Evolutionary conservation across 1,140 invertebrate species (phyloP), one percentile per base, ranked within the genome.

Genomic region (Carcinoscorpius rotundicauda): DNA sequence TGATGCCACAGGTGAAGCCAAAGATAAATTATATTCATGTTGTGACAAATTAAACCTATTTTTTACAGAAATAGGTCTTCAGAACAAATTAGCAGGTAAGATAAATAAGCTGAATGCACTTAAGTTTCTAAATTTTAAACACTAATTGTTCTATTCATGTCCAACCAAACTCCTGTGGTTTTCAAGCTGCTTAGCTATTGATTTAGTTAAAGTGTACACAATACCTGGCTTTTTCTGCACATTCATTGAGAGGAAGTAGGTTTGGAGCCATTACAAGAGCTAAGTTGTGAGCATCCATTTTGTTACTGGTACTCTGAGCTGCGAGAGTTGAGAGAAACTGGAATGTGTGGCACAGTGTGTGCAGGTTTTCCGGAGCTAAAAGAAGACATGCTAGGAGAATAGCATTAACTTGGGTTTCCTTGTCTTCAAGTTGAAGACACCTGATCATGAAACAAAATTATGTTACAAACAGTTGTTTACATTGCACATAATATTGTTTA

Each of bases 191-290:
- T 67, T 29, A 29, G 29, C 29, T 29, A 2, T 29, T 29, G 29
- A 29, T 29, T 29, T 29, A 29, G 29, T 29, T 29, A 29, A 29
- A 29, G 29, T 29, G 29, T 29, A 29, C 29, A 29, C 29, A 29
- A 29, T 58, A 64, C 63, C 69, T 68, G 81, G 67, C 83, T 75
- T 72, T 82, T 80, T 62, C 82, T 79, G 49, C 75, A 79, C 74
- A 80, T 80, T 75, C 79, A 76, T 6, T 60, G 11, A 60, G 53
- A 73, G 87, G 87, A 84, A 93, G 88, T 58, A 93, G 79, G 74
- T 87, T 89, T 9, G 90, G 89, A 4, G 87, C 84, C 73, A 92
- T 76, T 10, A 91, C 84, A 69, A 89, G 86, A 2, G 89, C 85
- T 55, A 92, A 76, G 76, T 92, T 93, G 58, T 83, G 83, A 58